Conservation (phyloP, 2,797 vertebrate genomes). For the Clarias fuscus region DNA sequence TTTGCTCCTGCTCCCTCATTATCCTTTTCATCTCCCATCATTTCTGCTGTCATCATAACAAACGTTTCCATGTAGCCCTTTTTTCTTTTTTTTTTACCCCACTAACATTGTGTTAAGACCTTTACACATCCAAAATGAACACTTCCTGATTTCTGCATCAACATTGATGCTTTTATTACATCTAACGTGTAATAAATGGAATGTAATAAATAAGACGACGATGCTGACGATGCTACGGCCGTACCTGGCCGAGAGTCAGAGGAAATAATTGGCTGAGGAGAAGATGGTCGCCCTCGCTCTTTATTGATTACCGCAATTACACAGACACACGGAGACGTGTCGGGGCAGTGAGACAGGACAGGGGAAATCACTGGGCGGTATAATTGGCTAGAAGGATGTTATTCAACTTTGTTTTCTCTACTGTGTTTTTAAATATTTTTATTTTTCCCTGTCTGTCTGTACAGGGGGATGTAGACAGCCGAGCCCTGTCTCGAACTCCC, state of each 20-base stretch:
- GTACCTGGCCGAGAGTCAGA: background rate
- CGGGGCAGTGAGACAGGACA: background rate
- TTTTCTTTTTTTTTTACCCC: no score
- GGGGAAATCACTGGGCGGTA: background rate
- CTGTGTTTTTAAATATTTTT: background rate
- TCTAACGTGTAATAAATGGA: background rate
- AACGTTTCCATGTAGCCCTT: background rate
- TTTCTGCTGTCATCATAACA: background rate
- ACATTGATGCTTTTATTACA: background rate
- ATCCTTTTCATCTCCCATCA: background rate
- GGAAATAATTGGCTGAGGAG: background rate
- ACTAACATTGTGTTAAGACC: background rate
- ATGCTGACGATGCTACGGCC: background rate
- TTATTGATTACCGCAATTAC: background rate
- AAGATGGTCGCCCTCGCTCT: background rate
- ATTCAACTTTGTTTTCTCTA: background rate
- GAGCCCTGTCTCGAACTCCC: background rate
- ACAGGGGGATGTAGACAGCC: slow-evolving; percentile 21
- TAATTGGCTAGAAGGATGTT: background rate
- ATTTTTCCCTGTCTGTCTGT: background rate
- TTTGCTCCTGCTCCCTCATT: background rate
- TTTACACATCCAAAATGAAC: background rate
- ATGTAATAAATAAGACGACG: no score
- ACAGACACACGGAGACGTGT: background rate
- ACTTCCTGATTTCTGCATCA: background rate